Percentiles rank a stretch among this genome's conserved stretches.
Evolutionary conservation across 1,140 invertebrate species (phyloP).

Genomic region (Cyphomyrmex costatus): DNA sequence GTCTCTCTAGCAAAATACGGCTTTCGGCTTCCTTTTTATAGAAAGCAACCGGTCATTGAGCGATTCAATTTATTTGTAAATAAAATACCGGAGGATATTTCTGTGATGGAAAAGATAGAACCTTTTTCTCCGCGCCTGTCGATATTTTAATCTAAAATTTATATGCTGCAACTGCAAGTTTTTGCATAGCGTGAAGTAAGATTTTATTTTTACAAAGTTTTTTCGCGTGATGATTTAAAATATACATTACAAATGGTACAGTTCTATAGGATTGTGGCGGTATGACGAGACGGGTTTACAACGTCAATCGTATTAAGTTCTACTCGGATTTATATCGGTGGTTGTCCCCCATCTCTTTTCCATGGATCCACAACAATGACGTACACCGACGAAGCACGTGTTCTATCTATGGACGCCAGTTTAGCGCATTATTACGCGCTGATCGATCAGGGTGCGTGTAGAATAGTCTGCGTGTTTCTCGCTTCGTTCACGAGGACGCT

Average conservation of each 20-base stretch:
- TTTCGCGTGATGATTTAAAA: background rate
- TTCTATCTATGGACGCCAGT: conserved; percentile 59
- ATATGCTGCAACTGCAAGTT: conserved; percentile 8
- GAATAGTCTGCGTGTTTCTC: conserved; percentile 73
- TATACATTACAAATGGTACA: background rate
- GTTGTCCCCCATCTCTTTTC: background rate
- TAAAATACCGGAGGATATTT: conserved; percentile 24
- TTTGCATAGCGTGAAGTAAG: background rate
- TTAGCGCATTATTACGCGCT: conserved; percentile 75
- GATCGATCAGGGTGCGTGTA: conserved; percentile 79
- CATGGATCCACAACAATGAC: background rate
- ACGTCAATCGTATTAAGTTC: background rate
- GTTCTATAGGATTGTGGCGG: no score
- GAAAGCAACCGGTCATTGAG: conserved; percentile 55
- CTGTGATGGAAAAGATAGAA: background rate
- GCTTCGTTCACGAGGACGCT: conserved; percentile 69
- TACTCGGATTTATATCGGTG: background rate
- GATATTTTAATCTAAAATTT: conserved; percentile 16
- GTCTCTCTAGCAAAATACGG: conserved; percentile 53
- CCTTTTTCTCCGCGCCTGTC: background rate
- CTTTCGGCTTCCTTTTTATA: conserved; percentile 44
- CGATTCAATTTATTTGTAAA: conserved; percentile 55
- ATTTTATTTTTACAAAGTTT: conserved; percentile 14
- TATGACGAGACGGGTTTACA: background rate
- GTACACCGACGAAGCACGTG: conserved; percentile 10